phyloP scores from a whole-genome alignment of 2,113 vertebrate species.

The Alces alces region DNA sequence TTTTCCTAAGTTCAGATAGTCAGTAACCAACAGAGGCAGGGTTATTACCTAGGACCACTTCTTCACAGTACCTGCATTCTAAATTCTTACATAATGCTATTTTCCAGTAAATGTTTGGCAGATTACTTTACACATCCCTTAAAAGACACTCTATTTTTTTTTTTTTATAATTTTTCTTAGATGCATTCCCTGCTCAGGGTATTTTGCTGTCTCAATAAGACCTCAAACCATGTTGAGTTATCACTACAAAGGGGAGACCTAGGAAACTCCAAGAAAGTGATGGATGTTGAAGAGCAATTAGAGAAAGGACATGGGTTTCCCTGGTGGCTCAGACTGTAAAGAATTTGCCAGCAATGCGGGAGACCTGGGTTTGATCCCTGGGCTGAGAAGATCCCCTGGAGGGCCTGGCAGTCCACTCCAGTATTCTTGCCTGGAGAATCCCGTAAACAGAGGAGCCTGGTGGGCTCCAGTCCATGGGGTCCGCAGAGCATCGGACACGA shows the following conservation, averaged over 20 bases:
- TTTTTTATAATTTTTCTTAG: background rate
- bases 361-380: background rate
- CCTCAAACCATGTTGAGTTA: background rate
- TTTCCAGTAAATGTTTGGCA: background rate
- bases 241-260: background rate
- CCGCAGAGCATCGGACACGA: accelerated
- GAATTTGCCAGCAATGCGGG: accelerated
- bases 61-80: background rate
- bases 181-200: background rate
- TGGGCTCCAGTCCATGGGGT: background rate
- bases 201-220: background rate
- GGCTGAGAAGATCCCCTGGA: background rate
- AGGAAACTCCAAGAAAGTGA: background rate
- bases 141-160: background rate
- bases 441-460: background rate
- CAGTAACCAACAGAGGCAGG: background rate
- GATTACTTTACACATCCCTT: background rate
- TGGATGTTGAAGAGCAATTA: background rate
- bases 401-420: background rate
- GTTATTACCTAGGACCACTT: background rate
- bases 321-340: background rate
- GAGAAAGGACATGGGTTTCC: background rate
- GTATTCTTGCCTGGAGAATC: background rate
- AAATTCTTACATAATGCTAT: background rate
- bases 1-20: background rate